phyloP scores from a whole-genome alignment of 2,113 vertebrate species.

The Actenoides lindsayi region DNA sequence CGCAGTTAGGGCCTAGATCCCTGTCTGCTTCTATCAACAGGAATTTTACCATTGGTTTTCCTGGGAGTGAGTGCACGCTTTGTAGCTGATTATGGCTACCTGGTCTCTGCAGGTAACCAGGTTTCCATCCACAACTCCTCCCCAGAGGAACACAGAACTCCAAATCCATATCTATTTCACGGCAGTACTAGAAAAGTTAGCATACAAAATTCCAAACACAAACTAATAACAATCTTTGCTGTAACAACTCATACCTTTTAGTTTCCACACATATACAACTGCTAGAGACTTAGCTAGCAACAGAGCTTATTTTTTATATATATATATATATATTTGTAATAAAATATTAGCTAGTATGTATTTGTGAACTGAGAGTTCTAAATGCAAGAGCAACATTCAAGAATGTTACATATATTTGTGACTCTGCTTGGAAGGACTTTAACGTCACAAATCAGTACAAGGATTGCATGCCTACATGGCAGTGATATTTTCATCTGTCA shows the following conservation, averaged over 20 bases:
- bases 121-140: background rate
- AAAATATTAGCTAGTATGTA: background rate
- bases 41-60: background rate
- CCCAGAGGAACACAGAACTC: background rate
- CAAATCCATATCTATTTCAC: background rate
- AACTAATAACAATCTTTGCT: background rate
- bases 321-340: background rate
- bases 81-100: background rate
- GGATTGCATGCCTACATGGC: background rate
- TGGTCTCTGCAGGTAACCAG: background rate
- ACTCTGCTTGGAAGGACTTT: background rate
- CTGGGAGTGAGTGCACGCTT: background rate
- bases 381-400: background rate
- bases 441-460: background rate
- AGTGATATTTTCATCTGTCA: background rate
- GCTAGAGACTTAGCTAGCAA: background rate
- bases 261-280: background rate
- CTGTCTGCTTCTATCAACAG: background rate
- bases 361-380: background rate
- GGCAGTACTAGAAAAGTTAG: background rate
- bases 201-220: constrained; percentile 2
- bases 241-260: background rate
- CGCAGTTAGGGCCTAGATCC: background rate
- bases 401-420: background rate
- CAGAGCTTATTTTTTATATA: background rate